Conservation (phyloP, 1,140 invertebrate species). For the Triops cancriformis region DNA sequence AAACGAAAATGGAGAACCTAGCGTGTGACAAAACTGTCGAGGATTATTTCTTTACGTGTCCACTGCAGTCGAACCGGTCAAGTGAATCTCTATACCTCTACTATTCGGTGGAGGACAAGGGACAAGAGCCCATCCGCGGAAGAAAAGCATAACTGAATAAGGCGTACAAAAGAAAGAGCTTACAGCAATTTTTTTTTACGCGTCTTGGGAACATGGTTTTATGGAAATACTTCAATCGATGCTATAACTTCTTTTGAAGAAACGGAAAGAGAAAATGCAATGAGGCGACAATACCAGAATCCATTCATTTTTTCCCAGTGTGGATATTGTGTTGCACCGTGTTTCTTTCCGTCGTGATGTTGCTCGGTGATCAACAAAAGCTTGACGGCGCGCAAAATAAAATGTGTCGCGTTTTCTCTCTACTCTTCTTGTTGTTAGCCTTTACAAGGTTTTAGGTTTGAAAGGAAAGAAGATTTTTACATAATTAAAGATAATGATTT, state of each 20-base stretch:
- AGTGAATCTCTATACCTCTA: background rate
- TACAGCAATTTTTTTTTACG: background rate
- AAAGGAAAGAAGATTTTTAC: too few relatives aligned
- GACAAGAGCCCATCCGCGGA: background rate
- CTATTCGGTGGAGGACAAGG: background rate
- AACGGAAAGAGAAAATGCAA: background rate
- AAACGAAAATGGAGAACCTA: background rate
- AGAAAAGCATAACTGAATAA: background rate
- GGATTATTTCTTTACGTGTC: slow-evolving; percentile 10
- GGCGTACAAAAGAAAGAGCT: background rate
- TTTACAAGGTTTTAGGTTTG: too few relatives aligned
- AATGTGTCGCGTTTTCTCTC: too few relatives aligned
- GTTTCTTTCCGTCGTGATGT: background rate
- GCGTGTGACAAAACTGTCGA: background rate
- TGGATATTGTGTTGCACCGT: background rate
- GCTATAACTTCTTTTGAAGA: background rate
- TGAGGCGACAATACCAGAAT: background rate
- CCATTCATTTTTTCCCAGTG: background rate
- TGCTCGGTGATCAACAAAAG: background rate
- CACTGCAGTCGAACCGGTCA: slow-evolving; percentile 1
- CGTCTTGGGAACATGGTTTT: background rate
- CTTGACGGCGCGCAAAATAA: too few relatives aligned
- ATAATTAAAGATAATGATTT: too few relatives aligned
- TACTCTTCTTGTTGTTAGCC: too few relatives aligned
- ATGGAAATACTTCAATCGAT: slow-evolving; percentile 5